Conservation (phyloP, 2,797 vertebrate species). For the Antennarius maculatus region DNA sequence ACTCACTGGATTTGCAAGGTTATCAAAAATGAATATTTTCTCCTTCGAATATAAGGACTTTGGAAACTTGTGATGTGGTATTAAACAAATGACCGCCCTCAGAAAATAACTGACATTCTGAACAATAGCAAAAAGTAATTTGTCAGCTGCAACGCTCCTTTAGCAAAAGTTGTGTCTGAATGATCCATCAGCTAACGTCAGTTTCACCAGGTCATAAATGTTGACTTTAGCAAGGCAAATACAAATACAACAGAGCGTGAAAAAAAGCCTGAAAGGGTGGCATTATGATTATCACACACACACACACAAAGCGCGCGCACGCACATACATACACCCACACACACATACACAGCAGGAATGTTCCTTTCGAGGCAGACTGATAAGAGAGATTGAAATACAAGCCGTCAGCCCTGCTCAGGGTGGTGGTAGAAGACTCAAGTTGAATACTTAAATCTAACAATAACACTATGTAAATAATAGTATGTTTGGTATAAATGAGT, state of each 20-base stretch:
- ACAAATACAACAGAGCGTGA: slow-evolving; percentile 9
- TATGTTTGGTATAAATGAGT: slow-evolving; percentile 7
- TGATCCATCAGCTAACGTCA: not conserved
- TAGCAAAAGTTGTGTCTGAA: not conserved
- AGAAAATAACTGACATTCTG: not conserved
- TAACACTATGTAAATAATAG: too few relatives aligned
- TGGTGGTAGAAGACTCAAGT: not conserved
- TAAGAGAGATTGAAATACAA: slow-evolving; percentile 28
- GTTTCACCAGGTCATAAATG: slow-evolving; percentile 8
- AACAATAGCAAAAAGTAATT: not conserved
- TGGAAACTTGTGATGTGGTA: not conserved
- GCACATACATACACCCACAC: too few relatives aligned
- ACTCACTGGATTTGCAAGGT: not conserved
- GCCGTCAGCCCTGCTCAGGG: not conserved
- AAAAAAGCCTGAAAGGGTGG: slow-evolving; percentile 22
- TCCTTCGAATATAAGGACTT: too few relatives aligned
- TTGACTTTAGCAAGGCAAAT: slow-evolving; percentile 15
- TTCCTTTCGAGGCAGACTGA: slow-evolving; percentile 25
- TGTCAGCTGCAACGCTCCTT: not conserved
- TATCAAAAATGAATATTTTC: not conserved
- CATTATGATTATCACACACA: slow-evolving; percentile 51
- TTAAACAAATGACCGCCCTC: not conserved
- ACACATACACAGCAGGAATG: slow-evolving; percentile 14
- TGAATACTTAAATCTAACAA: slow-evolving; percentile 1
- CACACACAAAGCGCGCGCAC: not conserved